phyloP scores from a whole-genome alignment of 2,797 vertebrate species.

The Catharus ustulatus region DNA sequence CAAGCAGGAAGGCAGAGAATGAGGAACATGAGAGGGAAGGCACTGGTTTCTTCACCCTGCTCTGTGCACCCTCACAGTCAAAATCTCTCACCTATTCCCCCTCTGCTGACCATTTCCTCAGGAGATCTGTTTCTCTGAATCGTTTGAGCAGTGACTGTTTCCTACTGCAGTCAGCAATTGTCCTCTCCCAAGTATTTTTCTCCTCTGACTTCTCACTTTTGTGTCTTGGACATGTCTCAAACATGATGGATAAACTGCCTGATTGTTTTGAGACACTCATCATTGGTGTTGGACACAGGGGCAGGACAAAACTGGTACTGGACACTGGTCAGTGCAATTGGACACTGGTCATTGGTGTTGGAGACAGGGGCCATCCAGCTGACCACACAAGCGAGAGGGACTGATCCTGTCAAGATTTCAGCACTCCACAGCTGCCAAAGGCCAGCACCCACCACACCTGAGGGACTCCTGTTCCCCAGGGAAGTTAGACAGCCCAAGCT shows the following conservation, averaged over 20 bases:
- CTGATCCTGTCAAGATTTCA: neutral
- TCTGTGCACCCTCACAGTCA: neutral
- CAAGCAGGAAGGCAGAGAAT: neutral
- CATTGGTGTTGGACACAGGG: neutral
- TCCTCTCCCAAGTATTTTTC: neutral
- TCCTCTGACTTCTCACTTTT: neutral
- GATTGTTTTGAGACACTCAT: neutral
- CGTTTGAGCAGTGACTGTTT: neutral
- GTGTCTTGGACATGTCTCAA: neutral
- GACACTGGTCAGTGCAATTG: too few relatives aligned
- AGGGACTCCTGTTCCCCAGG: neutral
- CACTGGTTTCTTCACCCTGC: neutral
- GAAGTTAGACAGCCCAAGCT: neutral
- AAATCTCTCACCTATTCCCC: neutral
- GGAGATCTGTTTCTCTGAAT: neutral
- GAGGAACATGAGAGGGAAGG: neutral
- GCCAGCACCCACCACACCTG: neutral
- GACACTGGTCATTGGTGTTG: neutral
- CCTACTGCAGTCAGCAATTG: neutral
- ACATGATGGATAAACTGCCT: rapidly evolving
- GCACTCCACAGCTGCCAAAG: neutral
- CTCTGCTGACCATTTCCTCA: neutral
- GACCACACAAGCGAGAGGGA: neutral
- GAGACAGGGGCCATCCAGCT: neutral
- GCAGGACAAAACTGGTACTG: neutral